Base-by-base conservation (phyloP, 2,797 vertebrate species). In the Lepus oiostolus region DNA sequence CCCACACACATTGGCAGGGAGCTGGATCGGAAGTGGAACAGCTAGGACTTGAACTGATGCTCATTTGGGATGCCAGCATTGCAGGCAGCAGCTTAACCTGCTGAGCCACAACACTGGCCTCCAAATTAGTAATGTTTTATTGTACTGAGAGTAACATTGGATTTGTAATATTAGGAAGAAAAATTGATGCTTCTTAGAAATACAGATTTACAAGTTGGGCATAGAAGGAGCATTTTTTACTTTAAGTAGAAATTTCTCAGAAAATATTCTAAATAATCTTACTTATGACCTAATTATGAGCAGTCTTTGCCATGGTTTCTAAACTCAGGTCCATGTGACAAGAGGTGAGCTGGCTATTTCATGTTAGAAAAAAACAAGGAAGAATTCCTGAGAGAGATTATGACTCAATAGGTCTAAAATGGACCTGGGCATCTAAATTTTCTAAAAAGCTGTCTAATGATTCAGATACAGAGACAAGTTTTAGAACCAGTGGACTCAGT, bases 81-180 rank as follows among this genome's bases (percentile, higher is more conserved):
- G 54, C 54, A 58, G 42, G 42, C 42, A 42, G 42, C 42, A 42
- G 42, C 42, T 42, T 42, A 42, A 42, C 54, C 13, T 58, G 54
- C 54, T 58, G 54, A 19, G 54, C 54, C 54, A 58, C 54, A 58
- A 58, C 19, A 19, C 54, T 19, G 19, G 54, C 54, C 17, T 86
- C 30, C 65, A 86, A 38, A 72, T 86, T 72, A 63, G n/a, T 92
- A n/a, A 32, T 28, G 10, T 67, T 58, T 70, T n/a, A 77, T 52
- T 50, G 14, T 67, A 10, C 67, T 67, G 99, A 72, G 99, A 99
- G 97, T 99, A 97, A 99, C 99, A 81, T 97, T 99, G 86, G 99
- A 99, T 98, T 99, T 99, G 98, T 98, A 99, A 90, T 99, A 99
- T 95, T 99, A 99, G 11, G 99, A 99, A 63, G 99, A 99, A 98